phyloP scores from a whole-genome alignment of 2,113 vertebrate genomes.

The Orientallactaga bullata region DNA sequence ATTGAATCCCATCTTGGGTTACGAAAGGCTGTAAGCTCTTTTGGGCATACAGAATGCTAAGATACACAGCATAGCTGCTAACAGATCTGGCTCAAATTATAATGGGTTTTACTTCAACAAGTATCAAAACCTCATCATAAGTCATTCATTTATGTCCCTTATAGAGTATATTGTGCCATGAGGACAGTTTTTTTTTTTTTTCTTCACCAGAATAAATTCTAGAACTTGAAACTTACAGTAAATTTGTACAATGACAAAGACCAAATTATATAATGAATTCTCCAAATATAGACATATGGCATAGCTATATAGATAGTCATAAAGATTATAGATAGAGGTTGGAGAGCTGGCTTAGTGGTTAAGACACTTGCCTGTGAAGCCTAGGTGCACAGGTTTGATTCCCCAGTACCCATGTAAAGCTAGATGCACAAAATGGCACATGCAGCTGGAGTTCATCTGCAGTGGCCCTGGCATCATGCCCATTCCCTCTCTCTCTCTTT shows the following conservation, averaged over 20 bases:
- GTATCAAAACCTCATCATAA: background rate
- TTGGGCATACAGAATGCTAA: background rate
- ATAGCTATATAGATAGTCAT: background rate
- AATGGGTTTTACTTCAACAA: background rate
- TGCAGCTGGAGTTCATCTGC: no score
- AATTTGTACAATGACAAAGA: background rate
- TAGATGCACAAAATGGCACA: no score
- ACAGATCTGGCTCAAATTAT: background rate
- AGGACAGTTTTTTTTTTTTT: background rate
- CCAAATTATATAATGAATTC: background rate
- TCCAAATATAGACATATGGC: background rate
- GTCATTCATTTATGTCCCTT: background rate
- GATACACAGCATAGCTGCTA: background rate
- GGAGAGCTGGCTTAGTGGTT: no score
- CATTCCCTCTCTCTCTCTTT: no score
- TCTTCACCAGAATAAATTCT: background rate
- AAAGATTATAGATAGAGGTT: background rate
- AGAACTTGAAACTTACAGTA: background rate
- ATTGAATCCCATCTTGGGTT: background rate
- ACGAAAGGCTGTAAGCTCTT: background rate
- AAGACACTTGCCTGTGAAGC: no score
- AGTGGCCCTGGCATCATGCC: no score
- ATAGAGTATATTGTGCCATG: background rate
- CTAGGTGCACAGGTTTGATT: no score
- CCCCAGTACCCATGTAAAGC: no score